Base-by-base conservation (phyloP, 2,113 vertebrate genomes). In the Piprites chloris region DNA sequence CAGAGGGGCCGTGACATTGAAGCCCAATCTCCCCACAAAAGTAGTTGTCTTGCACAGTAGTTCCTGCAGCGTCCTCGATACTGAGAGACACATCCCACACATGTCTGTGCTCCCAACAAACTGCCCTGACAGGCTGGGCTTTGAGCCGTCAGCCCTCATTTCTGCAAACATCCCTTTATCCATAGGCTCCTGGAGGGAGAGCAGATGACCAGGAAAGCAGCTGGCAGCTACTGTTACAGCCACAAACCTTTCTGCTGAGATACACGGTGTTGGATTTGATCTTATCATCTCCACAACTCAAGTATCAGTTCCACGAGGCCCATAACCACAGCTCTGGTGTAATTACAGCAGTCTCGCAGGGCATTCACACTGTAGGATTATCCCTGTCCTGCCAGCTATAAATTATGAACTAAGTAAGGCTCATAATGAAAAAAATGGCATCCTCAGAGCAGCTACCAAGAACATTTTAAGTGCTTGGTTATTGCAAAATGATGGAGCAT, bases 371-470 rank as follows among this genome's bases (percentile, higher is more conserved):
- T 92, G 93, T 65, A 95, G 95, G 87, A 94, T 97, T 97, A 94
- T 97, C 94, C 91, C 95, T 94, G 93, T 95, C 92, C 96, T 96
- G 78, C 92, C 95, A 96, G 96, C 96, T 98, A 97, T 97, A 98
- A 98, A 98, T 97, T 97, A 98, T 94, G 84, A 79, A 92, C 94
- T 95, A 95, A 97, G 96, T 85, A 87, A 27, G 46, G 67, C 96
- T 92, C 94, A 71, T 96, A 95, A 97, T 98, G 97, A 97, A 97
- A 98, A 97, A 97, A 96, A 97, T 91, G 90, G 95, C 95, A 95
- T 97, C 61, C 83, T 96, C 79, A 8, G 96, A 96, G 96, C 89
- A 85, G 94, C 97, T 97, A 96, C 97, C 87, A 95, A 93, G 83
- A 89, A 5, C 80, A 87, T 94, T 96, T 94, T 92, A 90, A 96